Evolutionary conservation across 2,888 invertebrate genomes (phyloP).

Genomic region (Caenorhabditis virilis): DNA sequence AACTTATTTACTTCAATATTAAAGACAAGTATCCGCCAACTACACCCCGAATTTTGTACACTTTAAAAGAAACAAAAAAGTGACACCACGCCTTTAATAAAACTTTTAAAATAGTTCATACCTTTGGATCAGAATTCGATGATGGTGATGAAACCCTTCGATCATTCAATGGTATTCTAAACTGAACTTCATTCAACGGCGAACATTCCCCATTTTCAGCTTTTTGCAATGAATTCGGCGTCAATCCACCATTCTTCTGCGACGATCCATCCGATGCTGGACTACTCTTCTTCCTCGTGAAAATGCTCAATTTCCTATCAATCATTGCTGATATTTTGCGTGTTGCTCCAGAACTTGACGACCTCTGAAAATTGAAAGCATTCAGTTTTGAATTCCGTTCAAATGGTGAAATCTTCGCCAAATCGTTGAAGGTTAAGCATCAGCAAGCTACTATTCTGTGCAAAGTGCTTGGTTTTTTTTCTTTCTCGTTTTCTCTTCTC

Average conservation of each 20-base stretch:
- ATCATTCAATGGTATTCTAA: conserved; percentile 43
- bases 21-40: no score
- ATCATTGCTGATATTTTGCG: conserved; percentile 68
- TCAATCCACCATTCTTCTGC: conserved; percentile 52
- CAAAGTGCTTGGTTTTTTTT: no score
- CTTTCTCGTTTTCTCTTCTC: no score
- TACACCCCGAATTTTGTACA: no score
- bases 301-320: conserved; percentile 65
- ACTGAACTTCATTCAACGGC: conserved; percentile 49
- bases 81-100: no score
- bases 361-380: conserved; percentile 64
- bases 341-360: conserved; percentile 66
- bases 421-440: no score
- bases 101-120: not conserved
- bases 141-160: conserved; percentile 46
- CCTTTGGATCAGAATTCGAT: conserved; percentile 19
- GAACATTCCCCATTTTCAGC: conserved; percentile 54
- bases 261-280: conserved; percentile 40
- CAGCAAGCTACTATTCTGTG: no score
- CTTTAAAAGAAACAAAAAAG: no score
- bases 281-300: conserved; percentile 62
- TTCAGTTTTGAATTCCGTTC: no score
- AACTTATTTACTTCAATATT: no score
- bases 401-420: no score
- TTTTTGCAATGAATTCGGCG: conserved; percentile 42